A percentile compares a stretch with the other conserved stretches of the same genome.
These are phyloP conservation scores for Leucopsar rothschildi DNA, from an alignment of 2,113 vertebrate species.

Conservation along the genomic window DNA sequence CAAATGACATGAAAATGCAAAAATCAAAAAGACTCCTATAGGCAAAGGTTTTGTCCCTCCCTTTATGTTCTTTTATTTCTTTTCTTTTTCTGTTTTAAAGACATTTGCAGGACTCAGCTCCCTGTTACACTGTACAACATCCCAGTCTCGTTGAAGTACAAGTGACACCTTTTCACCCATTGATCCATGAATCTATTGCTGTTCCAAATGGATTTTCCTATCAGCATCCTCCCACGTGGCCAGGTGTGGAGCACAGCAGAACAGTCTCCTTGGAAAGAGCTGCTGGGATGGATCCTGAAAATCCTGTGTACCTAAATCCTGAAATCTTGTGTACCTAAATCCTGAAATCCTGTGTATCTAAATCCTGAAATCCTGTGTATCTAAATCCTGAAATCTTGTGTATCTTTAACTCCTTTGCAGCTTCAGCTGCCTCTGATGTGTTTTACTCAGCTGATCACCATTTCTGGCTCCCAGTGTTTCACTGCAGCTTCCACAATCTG, in stretches of 20 bases:
- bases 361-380: too few species aligned
- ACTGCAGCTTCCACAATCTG: accelerated
- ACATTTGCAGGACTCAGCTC: background rate
- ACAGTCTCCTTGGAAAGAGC: background rate
- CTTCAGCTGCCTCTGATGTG: background rate
- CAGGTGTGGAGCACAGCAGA: too few species aligned
- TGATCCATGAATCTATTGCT: background rate
- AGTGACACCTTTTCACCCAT: constrained; percentile 6
- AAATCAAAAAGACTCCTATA: background rate
- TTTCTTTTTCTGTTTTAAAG: background rate
- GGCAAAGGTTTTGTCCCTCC: background rate
- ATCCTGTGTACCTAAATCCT: too few species aligned
- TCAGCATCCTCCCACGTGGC: background rate
- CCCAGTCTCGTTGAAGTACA: background rate
- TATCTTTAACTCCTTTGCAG: background rate
- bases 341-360: background rate
- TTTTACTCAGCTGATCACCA: background rate
- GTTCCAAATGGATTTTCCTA: background rate
- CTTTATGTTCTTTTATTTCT: background rate
- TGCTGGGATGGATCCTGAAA: background rate
- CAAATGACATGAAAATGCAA: constrained; percentile 20
- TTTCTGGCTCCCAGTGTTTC: background rate
- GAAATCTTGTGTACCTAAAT: background rate
- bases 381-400: background rate
- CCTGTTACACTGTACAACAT: background rate